Percentiles rank a stretch among this genome's conserved stretches.
phyloP scores from a whole-genome alignment of 1,140 invertebrate genomes.

The Macrobrachium nipponense region DNA sequence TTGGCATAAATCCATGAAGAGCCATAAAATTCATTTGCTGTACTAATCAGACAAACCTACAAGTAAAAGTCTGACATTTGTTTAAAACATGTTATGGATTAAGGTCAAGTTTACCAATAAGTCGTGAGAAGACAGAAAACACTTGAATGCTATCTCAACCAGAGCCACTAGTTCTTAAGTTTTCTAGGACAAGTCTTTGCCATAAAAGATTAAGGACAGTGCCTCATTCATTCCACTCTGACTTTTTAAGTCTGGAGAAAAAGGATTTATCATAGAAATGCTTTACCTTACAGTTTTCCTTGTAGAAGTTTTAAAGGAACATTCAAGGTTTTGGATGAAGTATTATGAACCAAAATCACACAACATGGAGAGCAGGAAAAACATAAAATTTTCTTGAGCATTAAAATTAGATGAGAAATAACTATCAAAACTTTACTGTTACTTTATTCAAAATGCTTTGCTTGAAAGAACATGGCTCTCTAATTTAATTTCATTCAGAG shows the following conservation, averaged over 20 bases:
- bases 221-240: conserved; percentile 15
- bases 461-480: too few relatives aligned
- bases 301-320: conserved; percentile 18
- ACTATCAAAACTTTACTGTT: too few relatives aligned
- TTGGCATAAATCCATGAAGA: too few relatives aligned
- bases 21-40: too few relatives aligned
- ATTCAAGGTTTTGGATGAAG: conserved; percentile 6
- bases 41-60: too few relatives aligned
- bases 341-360: not conserved
- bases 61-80: too few relatives aligned
- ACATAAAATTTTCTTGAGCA: not conserved
- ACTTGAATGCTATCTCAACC: not conserved
- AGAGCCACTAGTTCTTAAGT: too few relatives aligned
- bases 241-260: not conserved
- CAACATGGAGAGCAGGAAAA: not conserved
- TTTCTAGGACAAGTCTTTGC: too few relatives aligned
- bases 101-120: not conserved
- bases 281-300: conserved; percentile 24
- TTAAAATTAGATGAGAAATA: too few relatives aligned
- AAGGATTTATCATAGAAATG: conserved; percentile 1
- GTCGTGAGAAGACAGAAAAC: not conserved
- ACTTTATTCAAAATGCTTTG: too few relatives aligned
- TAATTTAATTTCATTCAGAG: too few relatives aligned
- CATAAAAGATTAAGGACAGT: too few relatives aligned
- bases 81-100: not conserved